phyloP scores from a whole-genome alignment of 92 coral and sea anemone genomes.

The Desmophyllum pertusum region DNA sequence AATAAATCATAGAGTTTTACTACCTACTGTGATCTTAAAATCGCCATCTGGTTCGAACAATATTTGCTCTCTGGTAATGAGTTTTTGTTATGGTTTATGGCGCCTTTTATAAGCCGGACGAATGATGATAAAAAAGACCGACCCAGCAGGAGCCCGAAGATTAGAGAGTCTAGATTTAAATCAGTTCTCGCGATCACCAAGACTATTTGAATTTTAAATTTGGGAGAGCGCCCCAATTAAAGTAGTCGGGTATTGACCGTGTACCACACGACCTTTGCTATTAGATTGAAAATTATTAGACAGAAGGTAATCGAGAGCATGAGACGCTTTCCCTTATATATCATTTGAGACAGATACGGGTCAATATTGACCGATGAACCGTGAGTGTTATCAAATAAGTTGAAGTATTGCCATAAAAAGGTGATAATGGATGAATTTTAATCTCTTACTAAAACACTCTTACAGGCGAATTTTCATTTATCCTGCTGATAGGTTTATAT shows the following conservation, averaged over 20 bases:
- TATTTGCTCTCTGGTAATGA: not conserved
- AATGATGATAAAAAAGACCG: not conserved
- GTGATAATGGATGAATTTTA: not conserved
- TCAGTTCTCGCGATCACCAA: not conserved
- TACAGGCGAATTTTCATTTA: not conserved
- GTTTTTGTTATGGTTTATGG: not conserved
- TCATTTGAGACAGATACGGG: not conserved
- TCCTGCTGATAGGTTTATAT: not conserved
- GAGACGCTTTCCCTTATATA: not conserved
- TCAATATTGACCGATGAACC: not conserved
- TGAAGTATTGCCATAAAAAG: not conserved
- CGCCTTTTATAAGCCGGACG: not conserved
- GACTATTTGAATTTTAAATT: slow-evolving; percentile 6
- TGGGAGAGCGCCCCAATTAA: not conserved
- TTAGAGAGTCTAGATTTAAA: not conserved
- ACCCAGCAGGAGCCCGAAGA: not conserved
- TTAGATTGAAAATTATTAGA: not conserved
- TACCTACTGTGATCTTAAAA: not conserved
- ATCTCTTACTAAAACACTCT: not conserved
- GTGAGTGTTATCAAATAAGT: not conserved
- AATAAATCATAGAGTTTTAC: not conserved
- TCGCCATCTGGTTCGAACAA: not conserved
- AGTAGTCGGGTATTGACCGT: not conserved
- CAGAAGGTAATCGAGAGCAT: not conserved
- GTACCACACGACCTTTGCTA: not conserved